Base-by-base conservation (phyloP, 1,140 invertebrate species). In the Manduca sexta region DNA sequence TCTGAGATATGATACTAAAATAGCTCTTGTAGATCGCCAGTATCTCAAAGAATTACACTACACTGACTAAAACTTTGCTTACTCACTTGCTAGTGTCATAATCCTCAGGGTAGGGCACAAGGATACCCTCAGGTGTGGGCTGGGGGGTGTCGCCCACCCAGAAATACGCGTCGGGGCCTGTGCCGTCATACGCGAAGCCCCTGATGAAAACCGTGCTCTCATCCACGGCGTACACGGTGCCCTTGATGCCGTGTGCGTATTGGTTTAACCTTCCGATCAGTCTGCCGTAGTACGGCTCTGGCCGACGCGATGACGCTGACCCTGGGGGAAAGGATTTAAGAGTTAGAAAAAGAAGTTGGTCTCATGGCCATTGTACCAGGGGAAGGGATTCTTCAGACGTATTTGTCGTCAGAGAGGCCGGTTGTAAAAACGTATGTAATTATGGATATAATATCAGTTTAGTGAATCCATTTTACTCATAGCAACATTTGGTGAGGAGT, bases 201-300 rank as follows among this genome's bases (percentile, higher is more conserved):
- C 93, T 93, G 50, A 97, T 92, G 81, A 94, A 96, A 45, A 97
- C 88, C 13, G 94, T 96, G 56, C 89, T 92, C 64, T 97, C 95
- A 67, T 97, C 95, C 1, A 96, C 93, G 0, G 93, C 94, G 79
- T 95, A 97, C 5, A 93, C 93, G 1, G 88, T 89, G 2, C 95
- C 95, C 31, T 86, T 84, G 34, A 97, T 93, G 21, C 90, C 90
- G 57, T 96, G 94, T 0, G 91, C 92, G 69, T 91, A 93, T 39
- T 90, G 88, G 14, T 87, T 87, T 15, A 90, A 91, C 34, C 69
- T 78, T 52, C 94, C 94, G 17, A 96, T 93, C 11, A 87, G 76
- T 31, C 91, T 89, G 7, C 95, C 95, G 65, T 93, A 95, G 72
- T 95, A 93, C 7, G 90, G 91, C 65, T 92, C 89, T 3, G 86